Conservation (phyloP, 2,888 invertebrate genomes). For the Phaedon cochleariae region DNA sequence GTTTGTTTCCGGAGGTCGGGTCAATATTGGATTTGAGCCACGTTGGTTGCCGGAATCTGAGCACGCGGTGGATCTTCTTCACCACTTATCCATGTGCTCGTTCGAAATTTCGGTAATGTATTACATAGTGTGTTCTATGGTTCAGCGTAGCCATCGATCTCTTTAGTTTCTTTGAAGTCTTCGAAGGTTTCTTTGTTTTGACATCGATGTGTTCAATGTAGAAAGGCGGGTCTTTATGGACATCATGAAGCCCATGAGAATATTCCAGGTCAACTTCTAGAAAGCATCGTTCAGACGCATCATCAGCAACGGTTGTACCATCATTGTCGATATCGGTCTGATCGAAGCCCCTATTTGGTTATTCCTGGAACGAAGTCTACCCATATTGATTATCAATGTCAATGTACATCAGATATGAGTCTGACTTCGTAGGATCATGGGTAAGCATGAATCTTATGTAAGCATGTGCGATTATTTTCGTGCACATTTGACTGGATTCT, state of each 20-base stretch:
- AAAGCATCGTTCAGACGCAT: slow-evolving; percentile 39
- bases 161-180: slow-evolving; percentile 14
- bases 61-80: no score
- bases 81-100: no score
- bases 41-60: no score
- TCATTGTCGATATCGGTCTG: slow-evolving; percentile 21
- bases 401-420: background rate
- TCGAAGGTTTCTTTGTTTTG: slow-evolving; percentile 19
- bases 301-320: slow-evolving; percentile 21
- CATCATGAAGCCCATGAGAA: slow-evolving; percentile 53
- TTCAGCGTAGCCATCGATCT: slow-evolving; percentile 41
- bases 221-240: slow-evolving; percentile 40
- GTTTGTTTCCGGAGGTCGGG: no score
- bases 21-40: no score
- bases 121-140: background rate
- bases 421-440: no score
- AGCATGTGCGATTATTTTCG: no score
- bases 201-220: slow-evolving; percentile 31
- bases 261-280: slow-evolving; percentile 60
- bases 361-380: slow-evolving; percentile 37
- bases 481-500: no score
- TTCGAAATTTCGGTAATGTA: no score
- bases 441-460: no score
- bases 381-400: slow-evolving; percentile 40
- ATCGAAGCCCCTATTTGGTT: slow-evolving; percentile 43